Evolutionary conservation across 2,888 invertebrate genomes (phyloP), one percentile per base, ranked within the genome.

Genomic region (Amitus sp.): DNA sequence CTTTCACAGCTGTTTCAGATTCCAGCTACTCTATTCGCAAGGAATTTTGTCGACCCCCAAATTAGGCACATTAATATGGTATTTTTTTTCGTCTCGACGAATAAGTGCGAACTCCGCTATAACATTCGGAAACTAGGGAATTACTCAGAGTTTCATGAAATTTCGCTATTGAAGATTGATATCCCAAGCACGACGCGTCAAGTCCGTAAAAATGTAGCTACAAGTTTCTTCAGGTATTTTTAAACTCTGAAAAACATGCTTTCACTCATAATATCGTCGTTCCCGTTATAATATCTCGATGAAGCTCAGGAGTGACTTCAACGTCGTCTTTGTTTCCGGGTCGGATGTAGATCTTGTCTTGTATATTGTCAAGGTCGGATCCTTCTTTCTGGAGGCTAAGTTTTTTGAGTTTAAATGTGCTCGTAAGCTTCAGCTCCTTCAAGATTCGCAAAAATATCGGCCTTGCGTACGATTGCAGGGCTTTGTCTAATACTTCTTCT

Each of bases 381-480:
- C 88, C 89, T 71, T 89, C 87, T 50, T 86, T 86, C 68, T 87
- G 86, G 12, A 89, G 82, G 55, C 86, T 84, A 10, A 86, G 82
- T 75, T 90, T 90, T 74, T 87, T 87, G 67, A 90, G 76, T 76
- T 90, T 90, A 77, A 87, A 90, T 0, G 90, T 90, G 18, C 89
- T 87, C 55, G 89, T 90, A 67, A 86, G 84, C 60, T 88, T 87
- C n/a, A 89, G 83, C 62, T 85, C 79, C 37, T 85, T 82, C 15
- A 87, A 83, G 9, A 87, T 80, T 58, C 90, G 76, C 12, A 90
- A 72, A 78, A 90, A 90, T 48, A 89, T 78, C 2, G 90, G 90
- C 47, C 87, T 79, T 0, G 90, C 89, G 69, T 89, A 90, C 0
- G 84, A 66, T 0, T 89, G 87, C 40, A 90, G 73, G 2, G 82